Conservation (phyloP, 2,797 vertebrate genomes). For the Gadopsis marmoratus region DNA sequence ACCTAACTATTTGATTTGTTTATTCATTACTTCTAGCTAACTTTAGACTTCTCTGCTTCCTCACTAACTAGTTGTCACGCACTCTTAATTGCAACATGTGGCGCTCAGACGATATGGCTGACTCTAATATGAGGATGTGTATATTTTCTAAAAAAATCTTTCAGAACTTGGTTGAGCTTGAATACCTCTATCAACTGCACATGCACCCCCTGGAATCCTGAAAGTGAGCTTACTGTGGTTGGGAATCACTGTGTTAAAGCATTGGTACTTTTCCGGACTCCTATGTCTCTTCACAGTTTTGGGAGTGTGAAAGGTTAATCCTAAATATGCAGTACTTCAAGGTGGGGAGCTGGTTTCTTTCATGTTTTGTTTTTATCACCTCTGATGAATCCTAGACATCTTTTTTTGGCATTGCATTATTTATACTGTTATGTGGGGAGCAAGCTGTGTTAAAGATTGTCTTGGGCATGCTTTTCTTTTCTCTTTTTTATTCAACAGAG, state of each 20-base stretch:
- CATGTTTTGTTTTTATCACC: constrained; percentile 46
- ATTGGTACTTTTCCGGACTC: constrained; percentile 2
- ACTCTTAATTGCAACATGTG: not conserved
- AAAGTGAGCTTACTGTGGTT: not conserved
- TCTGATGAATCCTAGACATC: constrained; percentile 59
- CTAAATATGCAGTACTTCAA: constrained; percentile 27
- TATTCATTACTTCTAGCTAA: not conserved
- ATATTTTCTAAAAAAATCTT: not conserved
- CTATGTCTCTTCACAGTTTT: constrained; percentile 23
- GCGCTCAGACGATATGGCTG: not conserved
- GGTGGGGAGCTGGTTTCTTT: constrained; percentile 46
- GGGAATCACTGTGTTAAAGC: constrained; percentile 5
- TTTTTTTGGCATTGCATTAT: constrained; percentile 67
- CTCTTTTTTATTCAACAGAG: constrained; percentile 59
- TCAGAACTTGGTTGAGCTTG: not conserved
- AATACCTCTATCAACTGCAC: not conserved
- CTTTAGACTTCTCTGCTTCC: not conserved
- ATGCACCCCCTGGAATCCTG: not conserved
- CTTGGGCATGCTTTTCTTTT: constrained; percentile 55
- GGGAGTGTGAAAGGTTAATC: constrained; percentile 41
- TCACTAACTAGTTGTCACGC: not conserved
- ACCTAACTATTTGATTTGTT: not conserved
- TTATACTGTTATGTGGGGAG: constrained; percentile 45
- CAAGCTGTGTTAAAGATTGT: constrained; percentile 65
- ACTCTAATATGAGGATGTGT: not conserved